A percentile compares a stretch with the other conserved stretches of the same genome.
These are phyloP conservation scores for Ylistrum balloti DNA, from an alignment of 1,140 invertebrate genomes.

Conservation along the genomic window DNA sequence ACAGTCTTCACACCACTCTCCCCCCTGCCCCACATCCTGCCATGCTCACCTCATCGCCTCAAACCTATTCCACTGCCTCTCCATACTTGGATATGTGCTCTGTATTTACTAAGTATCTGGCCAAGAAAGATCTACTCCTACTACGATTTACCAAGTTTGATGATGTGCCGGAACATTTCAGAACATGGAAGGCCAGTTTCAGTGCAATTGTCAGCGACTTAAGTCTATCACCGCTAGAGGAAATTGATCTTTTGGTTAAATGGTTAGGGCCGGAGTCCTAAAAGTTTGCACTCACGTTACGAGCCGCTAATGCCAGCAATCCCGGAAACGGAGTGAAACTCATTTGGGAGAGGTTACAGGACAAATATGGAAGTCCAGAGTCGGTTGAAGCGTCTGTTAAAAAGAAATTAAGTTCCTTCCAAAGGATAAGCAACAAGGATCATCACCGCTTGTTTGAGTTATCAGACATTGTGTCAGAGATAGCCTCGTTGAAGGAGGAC, in stretches of 20 bases:
- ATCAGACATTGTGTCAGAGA: slow-evolving; percentile 49
- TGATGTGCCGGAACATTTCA: slow-evolving; percentile 5
- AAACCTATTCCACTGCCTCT: too few species aligned
- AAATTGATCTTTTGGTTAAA: slow-evolving; percentile 3
- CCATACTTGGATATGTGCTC: too few species aligned
- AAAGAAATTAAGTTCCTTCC: slow-evolving; percentile 46
- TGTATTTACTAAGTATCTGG: too few species aligned
- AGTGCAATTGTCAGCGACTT: slow-evolving; percentile 1
- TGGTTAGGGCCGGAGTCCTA: slow-evolving; percentile 34
- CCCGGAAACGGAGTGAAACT: not conserved
- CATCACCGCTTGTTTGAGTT: slow-evolving; percentile 41
- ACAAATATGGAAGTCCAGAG: slow-evolving; percentile 52
- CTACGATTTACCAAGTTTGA: slow-evolving; percentile 5
- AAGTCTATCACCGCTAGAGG: slow-evolving; percentile 21
- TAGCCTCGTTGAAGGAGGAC: slow-evolving; percentile 48
- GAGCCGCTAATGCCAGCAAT: not conserved
- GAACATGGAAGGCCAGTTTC: slow-evolving; percentile 46
- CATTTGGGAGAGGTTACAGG: slow-evolving; percentile 51
- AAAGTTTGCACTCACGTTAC: too few species aligned
- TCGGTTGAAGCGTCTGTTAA: slow-evolving; percentile 47
- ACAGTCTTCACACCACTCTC: too few species aligned
- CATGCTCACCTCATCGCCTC: too few species aligned
- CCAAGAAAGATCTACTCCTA: not conserved
- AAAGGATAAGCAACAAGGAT: slow-evolving; percentile 49
- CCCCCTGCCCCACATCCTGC: too few species aligned